Base-by-base conservation (phyloP, 2,888 invertebrate genomes). In the Caenorhabditis panamensis region DNA sequence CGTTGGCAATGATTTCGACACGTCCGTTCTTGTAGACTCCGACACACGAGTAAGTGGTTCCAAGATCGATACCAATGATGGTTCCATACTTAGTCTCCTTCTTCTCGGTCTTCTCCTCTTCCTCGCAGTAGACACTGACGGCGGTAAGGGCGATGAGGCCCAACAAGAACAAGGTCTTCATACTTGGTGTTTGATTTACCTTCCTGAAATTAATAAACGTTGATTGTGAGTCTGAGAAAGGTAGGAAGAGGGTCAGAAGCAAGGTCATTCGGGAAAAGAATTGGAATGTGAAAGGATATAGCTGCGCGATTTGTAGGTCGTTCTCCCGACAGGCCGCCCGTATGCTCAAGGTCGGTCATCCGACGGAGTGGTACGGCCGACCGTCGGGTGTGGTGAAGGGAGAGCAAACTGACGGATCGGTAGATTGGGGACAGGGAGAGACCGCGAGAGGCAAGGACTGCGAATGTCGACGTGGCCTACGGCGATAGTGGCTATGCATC, bases 1-100 rank as follows among this genome's bases (percentile, higher is more conserved):
- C 90, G 83, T 90, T 90, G 82, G 90, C 90, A 68, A 90, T 90
- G 67, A 90, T 90, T 84, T 90, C 90, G 13, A 90, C 90, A 68
- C 90, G 89, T 44, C 92, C 92, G 85, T 93, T 92, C 86, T 92
- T 92, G 89, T 92, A 93, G 89, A 89, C 89, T 73, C 90, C 91
- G 31, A 91, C 91, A 77, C 89, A 90, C 20, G 90, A 91, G 79
- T 91, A 91, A 26, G 91, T 91, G 37, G 91, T 91, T 77, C 91
- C 91, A 66, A 91, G 84, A 87, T 91, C 91, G 68, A 91, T 91
- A 82, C 91, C 91, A 69, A 91, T 89, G 77, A 90, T 90, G 37
- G 90, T 90, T 81, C 90, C 90, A 75, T 90, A 90, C 77, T 90
- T 90, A 49, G 88, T 87, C 53, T 85, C 83, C 72, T 85, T 85